A percentile compares a stretch with the other conserved stretches of the same genome.
These are phyloP conservation scores for Willisornis vidua DNA, from an alignment of 2,113 vertebrate species.

Conservation along the genomic window DNA sequence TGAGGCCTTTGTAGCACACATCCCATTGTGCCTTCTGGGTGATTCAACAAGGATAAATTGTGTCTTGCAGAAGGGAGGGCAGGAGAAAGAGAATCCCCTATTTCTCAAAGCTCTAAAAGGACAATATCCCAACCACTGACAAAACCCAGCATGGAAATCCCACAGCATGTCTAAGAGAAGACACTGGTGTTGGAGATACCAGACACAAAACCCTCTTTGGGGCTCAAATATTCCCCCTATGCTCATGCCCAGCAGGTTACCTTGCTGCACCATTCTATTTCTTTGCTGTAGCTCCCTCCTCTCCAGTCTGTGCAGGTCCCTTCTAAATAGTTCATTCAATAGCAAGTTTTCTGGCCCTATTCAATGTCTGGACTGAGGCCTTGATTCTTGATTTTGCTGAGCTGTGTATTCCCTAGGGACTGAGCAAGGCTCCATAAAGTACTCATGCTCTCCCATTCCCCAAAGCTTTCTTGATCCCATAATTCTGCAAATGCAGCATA, in stretches of 20 bases:
- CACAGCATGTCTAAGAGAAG: neutral
- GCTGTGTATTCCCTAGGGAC: neutral
- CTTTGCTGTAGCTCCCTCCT: neutral
- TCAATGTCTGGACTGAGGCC: neutral
- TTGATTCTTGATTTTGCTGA: neutral
- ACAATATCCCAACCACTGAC: neutral
- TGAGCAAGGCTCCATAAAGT: neutral
- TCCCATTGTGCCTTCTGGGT: neutral
- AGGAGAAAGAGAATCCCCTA: neutral
- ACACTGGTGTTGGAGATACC: neutral
- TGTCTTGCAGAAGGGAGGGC: neutral
- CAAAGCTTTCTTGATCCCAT: neutral
- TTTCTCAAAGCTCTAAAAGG: neutral
- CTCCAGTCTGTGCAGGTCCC: neutral
- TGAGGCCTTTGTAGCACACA: neutral
- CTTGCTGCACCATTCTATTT: neutral
- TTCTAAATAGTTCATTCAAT: neutral
- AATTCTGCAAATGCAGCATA: neutral
- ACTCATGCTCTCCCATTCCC: neutral
- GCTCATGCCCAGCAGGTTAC: neutral
- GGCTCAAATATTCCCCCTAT: neutral
- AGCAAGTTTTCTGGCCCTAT: neutral
- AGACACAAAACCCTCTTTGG: neutral
- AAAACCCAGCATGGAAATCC: neutral
- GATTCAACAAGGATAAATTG: neutral